Evolutionary conservation across 2,113 vertebrate genomes (phyloP).

Genomic region (Trochalopteron elliotii): DNA sequence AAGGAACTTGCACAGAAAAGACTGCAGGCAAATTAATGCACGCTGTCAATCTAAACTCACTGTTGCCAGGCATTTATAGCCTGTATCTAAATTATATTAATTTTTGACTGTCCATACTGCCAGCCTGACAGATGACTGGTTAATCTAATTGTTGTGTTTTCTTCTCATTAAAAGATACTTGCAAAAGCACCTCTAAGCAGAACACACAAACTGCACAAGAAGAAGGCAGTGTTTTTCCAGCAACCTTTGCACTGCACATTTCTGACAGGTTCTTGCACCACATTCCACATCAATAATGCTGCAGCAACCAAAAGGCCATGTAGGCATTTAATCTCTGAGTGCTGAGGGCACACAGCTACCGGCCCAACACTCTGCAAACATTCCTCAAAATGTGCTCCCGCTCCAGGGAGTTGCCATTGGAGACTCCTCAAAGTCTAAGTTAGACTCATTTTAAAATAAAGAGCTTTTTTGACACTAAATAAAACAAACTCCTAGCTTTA

Average conservation of each 20-base stretch:
- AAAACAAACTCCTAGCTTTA: constrained; percentile 26
- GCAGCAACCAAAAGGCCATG: constrained; percentile 25
- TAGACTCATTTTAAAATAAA: constrained; percentile 32
- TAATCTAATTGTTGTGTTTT: not conserved
- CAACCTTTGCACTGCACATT: not conserved
- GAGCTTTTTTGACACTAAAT: constrained; percentile 31
- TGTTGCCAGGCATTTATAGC: constrained; percentile 9
- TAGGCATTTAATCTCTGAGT: constrained; percentile 26
- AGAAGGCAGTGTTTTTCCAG: not conserved
- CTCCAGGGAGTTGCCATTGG: constrained; percentile 3
- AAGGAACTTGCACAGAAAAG: not conserved
- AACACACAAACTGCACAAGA: not conserved
- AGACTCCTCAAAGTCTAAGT: constrained; percentile 22
- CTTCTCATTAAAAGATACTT: constrained; percentile 7
- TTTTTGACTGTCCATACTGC: not conserved
- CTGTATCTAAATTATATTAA: not conserved
- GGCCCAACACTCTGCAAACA: not conserved
- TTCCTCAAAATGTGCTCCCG: not conserved
- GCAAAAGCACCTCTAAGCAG: not conserved
- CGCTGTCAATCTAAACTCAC: not conserved
- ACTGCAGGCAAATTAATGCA: constrained; percentile 9
- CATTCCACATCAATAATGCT: constrained; percentile 29
- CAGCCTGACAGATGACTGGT: constrained; percentile 2
- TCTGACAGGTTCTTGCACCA: not conserved
- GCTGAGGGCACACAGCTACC: not conserved